Conservation (phyloP, 2,888 invertebrate genomes). For the Tachina lurida region DNA sequence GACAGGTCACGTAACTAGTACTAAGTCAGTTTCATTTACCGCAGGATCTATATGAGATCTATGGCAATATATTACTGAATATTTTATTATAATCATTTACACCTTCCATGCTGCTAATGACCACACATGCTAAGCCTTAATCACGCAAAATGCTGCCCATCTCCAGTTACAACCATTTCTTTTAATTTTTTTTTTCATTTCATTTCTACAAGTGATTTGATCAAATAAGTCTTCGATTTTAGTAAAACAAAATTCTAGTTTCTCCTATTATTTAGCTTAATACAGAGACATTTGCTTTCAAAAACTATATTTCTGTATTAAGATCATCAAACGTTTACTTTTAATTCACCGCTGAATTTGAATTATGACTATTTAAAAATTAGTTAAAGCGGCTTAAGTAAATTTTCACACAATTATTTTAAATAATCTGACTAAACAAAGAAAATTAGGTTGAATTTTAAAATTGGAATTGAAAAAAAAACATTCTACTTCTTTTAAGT, state of each 20-base stretch:
- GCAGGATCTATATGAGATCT: too few relatives aligned
- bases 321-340: not conserved
- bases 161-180: too few relatives aligned
- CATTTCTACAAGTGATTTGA: too few relatives aligned
- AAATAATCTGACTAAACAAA: not conserved
- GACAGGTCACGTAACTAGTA: too few relatives aligned
- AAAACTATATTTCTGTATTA: not conserved
- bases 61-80: too few relatives aligned
- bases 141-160: too few relatives aligned
- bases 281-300: not conserved
- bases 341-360: constrained; percentile 17
- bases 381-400: constrained; percentile 41
- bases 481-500: constrained; percentile 10
- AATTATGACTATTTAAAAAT: not conserved
- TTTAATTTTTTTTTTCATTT: too few relatives aligned
- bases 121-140: too few relatives aligned
- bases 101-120: too few relatives aligned
- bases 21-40: too few relatives aligned
- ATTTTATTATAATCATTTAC: too few relatives aligned
- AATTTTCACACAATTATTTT: constrained; percentile 48
- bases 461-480: too few relatives aligned
- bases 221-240: not conserved
- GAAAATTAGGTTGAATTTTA: not conserved
- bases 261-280: not conserved
- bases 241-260: not conserved